Evolutionary conservation across 2,797 vertebrate genomes (phyloP).

Genomic region (Notolepis coatsorum): DNA sequence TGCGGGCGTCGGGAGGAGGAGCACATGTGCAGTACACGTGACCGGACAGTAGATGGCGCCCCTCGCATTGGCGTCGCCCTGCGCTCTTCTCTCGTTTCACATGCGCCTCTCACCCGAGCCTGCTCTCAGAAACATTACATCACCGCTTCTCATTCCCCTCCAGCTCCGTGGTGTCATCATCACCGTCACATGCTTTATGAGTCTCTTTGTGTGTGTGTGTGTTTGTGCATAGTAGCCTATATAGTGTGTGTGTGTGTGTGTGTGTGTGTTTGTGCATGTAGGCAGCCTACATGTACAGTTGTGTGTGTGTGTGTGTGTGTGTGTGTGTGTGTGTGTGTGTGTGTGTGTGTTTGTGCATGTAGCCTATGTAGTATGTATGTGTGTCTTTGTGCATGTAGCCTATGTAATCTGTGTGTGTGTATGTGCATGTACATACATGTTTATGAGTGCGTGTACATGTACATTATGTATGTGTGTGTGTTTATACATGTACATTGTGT

Average conservation of each 20-base stretch:
- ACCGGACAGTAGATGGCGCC: conserved; percentile 75
- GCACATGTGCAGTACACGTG: conserved; percentile 23
- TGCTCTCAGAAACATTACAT: conserved; percentile 66
- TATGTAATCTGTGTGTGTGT: no score
- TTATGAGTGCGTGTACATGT: no score
- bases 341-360: neutral
- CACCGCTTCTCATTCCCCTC: conserved; percentile 66
- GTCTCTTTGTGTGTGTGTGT: conserved; percentile 57
- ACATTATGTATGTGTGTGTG: no score
- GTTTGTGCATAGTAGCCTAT: neutral
- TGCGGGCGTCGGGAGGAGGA: conserved; percentile 21
- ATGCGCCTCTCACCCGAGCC: neutral
- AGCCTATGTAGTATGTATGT: no score
- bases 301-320: neutral
- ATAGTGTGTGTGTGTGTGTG: neutral
- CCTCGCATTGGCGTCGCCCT: conserved; percentile 61
- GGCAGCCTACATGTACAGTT: no score
- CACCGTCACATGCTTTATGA: conserved; percentile 72
- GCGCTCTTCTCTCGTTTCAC: neutral
- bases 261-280: neutral
- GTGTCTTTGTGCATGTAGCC: no score
- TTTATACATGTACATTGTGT: no score
- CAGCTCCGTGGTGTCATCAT: conserved; percentile 60
- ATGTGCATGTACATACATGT: no score
- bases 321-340: neutral